Percentiles rank a stretch among this genome's conserved stretches.
phyloP scores from a whole-genome alignment of 92 coral and sea anemone species.

The Diadumene lineata region DNA sequence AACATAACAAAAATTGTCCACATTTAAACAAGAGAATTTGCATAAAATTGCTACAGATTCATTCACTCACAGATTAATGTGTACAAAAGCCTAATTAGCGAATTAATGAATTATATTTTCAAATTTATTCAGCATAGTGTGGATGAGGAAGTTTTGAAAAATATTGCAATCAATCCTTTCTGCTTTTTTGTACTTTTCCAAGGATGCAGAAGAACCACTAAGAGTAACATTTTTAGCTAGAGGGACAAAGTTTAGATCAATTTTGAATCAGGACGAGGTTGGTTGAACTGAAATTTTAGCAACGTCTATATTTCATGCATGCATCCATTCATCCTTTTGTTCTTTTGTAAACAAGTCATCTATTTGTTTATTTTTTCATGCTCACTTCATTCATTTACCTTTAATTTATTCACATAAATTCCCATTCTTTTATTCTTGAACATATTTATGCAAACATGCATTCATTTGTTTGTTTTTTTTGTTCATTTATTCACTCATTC shows the following conservation, averaged over 20 bases:
- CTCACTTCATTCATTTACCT: too few species aligned
- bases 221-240: conserved; percentile 86
- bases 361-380: background rate
- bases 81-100: background rate
- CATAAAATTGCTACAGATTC: too few species aligned
- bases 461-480: background rate
- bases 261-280: conserved; percentile 86
- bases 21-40: too few species aligned
- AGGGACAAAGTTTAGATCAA: conserved; percentile 79
- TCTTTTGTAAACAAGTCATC: background rate
- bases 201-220: conserved; percentile 78
- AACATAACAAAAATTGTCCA: too few species aligned
- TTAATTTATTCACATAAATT: too few species aligned
- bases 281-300: background rate
- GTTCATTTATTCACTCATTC: background rate
- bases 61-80: too few species aligned
- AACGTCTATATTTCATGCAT: background rate
- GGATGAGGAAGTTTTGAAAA: too few species aligned
- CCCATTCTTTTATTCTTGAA: too few species aligned
- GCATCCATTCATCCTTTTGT: background rate
- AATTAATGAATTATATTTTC: too few species aligned
- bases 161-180: too few species aligned
- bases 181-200: too few species aligned
- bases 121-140: too few species aligned
- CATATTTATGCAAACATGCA: background rate